These are phyloP conservation scores for Galeopterus variegatus DNA, from an alignment of 2,113 vertebrate species.

Conservation along the genomic window DNA sequence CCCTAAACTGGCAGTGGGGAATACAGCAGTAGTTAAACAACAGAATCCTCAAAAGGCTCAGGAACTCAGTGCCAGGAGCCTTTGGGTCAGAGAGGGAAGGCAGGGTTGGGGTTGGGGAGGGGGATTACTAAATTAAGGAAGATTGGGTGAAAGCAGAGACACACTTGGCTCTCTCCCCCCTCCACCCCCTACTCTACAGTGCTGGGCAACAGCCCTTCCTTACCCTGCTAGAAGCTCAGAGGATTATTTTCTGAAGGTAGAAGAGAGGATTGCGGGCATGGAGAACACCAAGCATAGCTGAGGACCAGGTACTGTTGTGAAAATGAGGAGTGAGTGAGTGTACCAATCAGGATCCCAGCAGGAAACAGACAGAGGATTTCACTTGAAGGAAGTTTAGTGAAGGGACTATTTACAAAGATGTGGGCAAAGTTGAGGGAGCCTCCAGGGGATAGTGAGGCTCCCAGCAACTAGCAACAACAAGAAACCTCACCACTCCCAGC, in stretches of 20 bases:
- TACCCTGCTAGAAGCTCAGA: not conserved
- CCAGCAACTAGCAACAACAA: not conserved
- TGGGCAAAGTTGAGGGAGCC: not conserved
- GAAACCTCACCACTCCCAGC: not conserved
- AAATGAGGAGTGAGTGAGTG: not conserved
- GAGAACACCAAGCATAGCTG: not conserved
- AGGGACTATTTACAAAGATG: not conserved
- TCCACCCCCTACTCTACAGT: not conserved
- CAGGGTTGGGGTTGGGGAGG: too few species aligned
- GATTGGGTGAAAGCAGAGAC: not conserved
- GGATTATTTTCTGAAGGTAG: not conserved
- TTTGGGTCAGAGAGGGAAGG: not conserved
- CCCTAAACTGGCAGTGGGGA: not conserved
- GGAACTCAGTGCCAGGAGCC: not conserved
- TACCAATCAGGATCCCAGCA: not conserved
- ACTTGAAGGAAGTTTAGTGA: too few species aligned
- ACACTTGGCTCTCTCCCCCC: not conserved
- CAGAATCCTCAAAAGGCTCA: not conserved
- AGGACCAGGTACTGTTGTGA: not conserved
- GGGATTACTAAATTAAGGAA: not conserved
- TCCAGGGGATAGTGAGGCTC: not conserved
- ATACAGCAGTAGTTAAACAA: not conserved
- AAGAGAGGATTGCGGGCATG: not conserved
- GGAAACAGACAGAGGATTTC: not conserved
- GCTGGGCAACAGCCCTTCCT: not conserved